Conservation (phyloP, 1,140 invertebrate species). For the Euborellia annulipes region DNA sequence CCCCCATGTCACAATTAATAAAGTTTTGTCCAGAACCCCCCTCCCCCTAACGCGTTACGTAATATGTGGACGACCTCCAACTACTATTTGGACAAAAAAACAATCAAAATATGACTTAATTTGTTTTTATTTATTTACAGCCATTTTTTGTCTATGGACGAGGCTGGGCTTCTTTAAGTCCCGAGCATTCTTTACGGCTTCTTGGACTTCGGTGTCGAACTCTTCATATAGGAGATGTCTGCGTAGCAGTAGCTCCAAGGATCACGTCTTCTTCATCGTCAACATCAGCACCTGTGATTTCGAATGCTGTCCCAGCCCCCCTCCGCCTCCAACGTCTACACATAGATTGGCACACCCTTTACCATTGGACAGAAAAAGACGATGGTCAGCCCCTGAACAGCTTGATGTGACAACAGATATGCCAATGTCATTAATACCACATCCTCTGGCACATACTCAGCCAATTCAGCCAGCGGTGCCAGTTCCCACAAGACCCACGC, state of each 20-base stretch:
- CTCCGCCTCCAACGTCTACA: no score
- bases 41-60: no score
- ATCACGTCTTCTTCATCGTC: slow-evolving; percentile 23
- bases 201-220: slow-evolving; percentile 62
- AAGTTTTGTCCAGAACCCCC: no score
- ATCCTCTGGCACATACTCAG: no score
- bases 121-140: slow-evolving; percentile 27
- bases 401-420: slow-evolving; percentile 33
- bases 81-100: no score
- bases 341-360: no score
- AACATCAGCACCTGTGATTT: slow-evolving; percentile 12
- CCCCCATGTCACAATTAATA: no score
- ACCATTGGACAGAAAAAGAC: slow-evolving; percentile 26
- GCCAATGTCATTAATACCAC: neutral
- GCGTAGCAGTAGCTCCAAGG: slow-evolving; percentile 59
- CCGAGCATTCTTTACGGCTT: slow-evolving; percentile 48
- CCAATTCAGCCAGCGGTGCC: no score
- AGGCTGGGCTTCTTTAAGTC: slow-evolving; percentile 74
- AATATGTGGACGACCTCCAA: neutral
- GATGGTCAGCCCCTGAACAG: slow-evolving; percentile 46
- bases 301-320: no score
- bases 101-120: neutral
- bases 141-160: slow-evolving; percentile 79
- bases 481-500: no score
- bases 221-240: slow-evolving; percentile 67